Conservation (phyloP, 2,797 vertebrate genomes). For the Perdix hodgsoniae region DNA sequence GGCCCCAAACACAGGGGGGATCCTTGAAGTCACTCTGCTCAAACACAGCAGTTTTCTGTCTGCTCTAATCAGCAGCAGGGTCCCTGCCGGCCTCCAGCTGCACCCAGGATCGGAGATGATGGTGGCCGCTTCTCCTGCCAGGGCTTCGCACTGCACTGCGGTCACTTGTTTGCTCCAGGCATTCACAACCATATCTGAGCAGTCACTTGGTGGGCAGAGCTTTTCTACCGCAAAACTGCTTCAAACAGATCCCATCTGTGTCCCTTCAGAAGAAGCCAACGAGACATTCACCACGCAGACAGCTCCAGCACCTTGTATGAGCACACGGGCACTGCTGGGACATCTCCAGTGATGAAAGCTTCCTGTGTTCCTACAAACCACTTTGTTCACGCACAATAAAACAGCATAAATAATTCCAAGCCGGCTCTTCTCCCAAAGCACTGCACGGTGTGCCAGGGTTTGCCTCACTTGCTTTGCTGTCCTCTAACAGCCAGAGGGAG, state of each 20-base stretch:
- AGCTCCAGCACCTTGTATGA: accelerated
- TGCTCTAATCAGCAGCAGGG: not conserved
- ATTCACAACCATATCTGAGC: not conserved
- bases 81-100: not conserved
- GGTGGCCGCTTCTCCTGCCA: not conserved
- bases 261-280: not conserved
- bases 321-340: accelerated
- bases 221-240: not conserved
- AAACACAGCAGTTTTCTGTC: not conserved
- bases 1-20: accelerated
- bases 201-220: not conserved
- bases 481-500: not conserved
- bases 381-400: not conserved
- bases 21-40: not conserved
- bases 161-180: not conserved
- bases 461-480: not conserved
- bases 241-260: accelerated
- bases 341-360: accelerated
- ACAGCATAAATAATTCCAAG: not conserved
- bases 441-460: not conserved
- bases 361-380: not conserved
- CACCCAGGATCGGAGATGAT: not conserved
- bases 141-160: not conserved
- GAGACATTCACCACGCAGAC: not conserved
- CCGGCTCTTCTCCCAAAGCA: not conserved